Evolutionary conservation across 2,797 vertebrate species (phyloP).

Genomic region (Mormyrus proboscirostris): DNA sequence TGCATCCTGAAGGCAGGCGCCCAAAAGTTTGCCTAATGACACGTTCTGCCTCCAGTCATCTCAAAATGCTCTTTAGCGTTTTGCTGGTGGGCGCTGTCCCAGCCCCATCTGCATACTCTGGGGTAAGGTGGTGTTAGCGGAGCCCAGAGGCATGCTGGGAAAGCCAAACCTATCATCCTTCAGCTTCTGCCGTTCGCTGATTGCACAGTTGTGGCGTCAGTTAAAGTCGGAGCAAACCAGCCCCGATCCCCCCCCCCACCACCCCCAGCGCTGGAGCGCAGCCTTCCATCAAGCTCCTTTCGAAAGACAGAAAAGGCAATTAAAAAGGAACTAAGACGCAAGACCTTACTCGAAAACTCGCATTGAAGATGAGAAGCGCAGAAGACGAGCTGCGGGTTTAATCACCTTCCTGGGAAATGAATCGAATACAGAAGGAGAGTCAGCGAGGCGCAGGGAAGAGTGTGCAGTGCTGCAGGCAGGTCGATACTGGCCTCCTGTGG

Average conservation of each 20-base stretch:
- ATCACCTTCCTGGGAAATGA: neutral
- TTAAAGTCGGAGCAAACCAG: neutral
- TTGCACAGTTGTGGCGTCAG: neutral
- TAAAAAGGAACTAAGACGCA: neutral
- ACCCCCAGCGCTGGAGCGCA: neutral
- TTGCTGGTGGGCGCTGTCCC: neutral
- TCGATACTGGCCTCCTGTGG: neutral
- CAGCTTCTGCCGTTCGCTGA: neutral
- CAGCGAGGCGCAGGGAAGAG: neutral
- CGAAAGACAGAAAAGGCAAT: neutral
- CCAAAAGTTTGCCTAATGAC: neutral
- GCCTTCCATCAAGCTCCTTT: neutral
- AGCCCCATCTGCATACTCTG: neutral
- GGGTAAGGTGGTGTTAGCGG: neutral
- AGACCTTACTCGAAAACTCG: neutral
- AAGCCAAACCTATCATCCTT: neutral
- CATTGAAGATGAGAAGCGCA: neutral
- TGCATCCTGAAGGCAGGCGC: neutral
- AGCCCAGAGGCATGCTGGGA: slow-evolving; percentile 10
- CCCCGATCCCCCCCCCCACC: no score
- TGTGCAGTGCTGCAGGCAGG: neutral
- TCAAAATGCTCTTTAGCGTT: neutral
- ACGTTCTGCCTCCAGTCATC: neutral
- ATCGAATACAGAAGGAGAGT: neutral
- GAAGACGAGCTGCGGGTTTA: neutral